Evolutionary conservation across 92 coral and sea anemone species (phyloP).

Genomic region (Porites evermanni): DNA sequence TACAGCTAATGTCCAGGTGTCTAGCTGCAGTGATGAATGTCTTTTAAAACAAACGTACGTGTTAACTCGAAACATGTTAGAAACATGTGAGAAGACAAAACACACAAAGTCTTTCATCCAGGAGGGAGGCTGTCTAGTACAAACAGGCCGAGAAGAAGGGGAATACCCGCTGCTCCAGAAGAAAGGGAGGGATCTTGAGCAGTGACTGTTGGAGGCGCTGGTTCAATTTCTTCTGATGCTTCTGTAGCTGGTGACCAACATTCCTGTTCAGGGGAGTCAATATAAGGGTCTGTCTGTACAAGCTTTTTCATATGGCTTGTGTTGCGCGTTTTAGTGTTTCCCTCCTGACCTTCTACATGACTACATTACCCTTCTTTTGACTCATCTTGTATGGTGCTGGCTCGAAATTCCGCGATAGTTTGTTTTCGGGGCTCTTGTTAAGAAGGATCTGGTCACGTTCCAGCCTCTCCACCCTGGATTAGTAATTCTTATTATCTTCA

Average conservation of each 20-base stretch:
- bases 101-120: not conserved
- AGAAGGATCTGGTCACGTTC: conserved; percentile 63
- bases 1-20: no score
- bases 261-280: no score
- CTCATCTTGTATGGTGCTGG: conserved; percentile 29
- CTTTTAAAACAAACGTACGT: not conserved
- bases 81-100: not conserved
- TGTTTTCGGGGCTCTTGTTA: conserved; percentile 58
- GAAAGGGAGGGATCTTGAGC: not conserved
- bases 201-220: not conserved
- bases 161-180: not conserved
- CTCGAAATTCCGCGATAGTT: conserved; percentile 47
- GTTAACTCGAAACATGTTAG: not conserved
- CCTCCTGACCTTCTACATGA: conserved; percentile 25
- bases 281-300: not conserved
- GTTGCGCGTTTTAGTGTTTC: conserved; percentile 43
- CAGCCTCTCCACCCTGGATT: conserved; percentile 53
- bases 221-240: not conserved
- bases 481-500: conserved; percentile 57
- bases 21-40: not conserved
- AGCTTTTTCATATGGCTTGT: conserved; percentile 47
- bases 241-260: not conserved
- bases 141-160: not conserved
- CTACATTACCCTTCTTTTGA: conserved; percentile 37
- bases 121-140: not conserved